Evolutionary conservation across 2,113 vertebrate genomes (phyloP).

Genomic region (Gymnorhina tibicen): DNA sequence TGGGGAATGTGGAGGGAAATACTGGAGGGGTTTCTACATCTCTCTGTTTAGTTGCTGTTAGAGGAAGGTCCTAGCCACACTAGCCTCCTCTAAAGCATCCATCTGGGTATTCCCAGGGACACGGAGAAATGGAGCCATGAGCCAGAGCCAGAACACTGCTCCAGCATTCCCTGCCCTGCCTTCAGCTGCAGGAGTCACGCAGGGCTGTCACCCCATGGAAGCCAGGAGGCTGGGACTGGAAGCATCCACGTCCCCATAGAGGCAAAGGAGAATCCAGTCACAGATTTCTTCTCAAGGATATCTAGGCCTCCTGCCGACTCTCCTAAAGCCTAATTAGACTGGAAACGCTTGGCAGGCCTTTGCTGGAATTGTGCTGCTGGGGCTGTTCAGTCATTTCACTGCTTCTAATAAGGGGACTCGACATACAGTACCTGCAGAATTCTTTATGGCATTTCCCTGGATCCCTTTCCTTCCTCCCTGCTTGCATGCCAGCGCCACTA

Average conservation of each 20-base stretch:
- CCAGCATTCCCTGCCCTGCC: not conserved
- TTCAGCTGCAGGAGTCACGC: not conserved
- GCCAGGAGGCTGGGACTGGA: not conserved
- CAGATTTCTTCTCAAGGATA: not conserved
- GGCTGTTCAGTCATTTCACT: not conserved
- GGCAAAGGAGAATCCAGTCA: not conserved
- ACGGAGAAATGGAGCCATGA: fast-evolving
- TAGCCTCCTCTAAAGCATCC: not conserved
- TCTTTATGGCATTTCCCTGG: not conserved
- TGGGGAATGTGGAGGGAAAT: not conserved
- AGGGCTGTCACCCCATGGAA: not conserved
- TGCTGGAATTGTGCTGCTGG: not conserved
- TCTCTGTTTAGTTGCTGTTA: not conserved
- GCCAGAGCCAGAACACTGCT: not conserved
- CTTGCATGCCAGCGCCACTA: not conserved
- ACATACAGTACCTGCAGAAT: not conserved
- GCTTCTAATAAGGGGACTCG: not conserved
- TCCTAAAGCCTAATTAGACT: constrained; percentile 35
- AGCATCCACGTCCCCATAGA: not conserved
- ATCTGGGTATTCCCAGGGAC: not conserved
- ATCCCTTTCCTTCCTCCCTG: not conserved
- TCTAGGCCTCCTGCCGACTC: not conserved
- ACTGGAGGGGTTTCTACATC: not conserved
- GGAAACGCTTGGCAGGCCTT: constrained; percentile 22
- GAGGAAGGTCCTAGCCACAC: not conserved